Base-by-base conservation (phyloP, 2,888 invertebrate genomes). In the Epinotia bilunana region DNA sequence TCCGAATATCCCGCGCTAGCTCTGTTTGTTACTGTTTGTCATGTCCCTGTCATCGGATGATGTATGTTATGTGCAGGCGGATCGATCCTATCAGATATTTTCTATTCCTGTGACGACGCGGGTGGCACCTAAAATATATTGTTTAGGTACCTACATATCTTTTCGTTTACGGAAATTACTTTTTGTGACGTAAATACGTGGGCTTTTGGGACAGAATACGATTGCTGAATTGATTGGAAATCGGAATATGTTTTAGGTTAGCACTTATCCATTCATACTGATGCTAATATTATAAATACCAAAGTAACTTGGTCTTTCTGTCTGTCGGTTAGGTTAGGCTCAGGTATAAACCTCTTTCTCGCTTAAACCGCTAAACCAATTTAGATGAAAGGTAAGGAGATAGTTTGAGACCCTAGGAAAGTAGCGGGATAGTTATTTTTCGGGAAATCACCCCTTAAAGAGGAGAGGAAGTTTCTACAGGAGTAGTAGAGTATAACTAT, bases 71-170 rank as follows among this genome's bases (percentile, higher is more conserved):
- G 86, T 84, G 85, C 83, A 84, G 84, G 82, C 80, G 23, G 3
- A 28, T 28, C 81, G 80, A 83, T 81, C 77, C 83, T 88, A 87
- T 89, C 86, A 83, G 84, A 88, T 87, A 88, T 88, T 90, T 88
- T 87, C 90, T 90, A 90, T 90, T 90, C 90, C 84, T 88, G 89
- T 90, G 88, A 88, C 90, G 89, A 86, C 84, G 88, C 86, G 86
- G 87, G 88, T 87, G 90, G 89, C 84, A 82, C 83, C 78, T 84
- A 86, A 86, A 87, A 89, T 80, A 83, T 85, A 84, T 87, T 84
- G 86, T 87, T 87, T 84, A 84, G 84, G 84, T 86, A 86, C 23
- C 23, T 28, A 28, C 88, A 87, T 87, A 83, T 86, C 85, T 90
- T 88, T 86, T 87, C 86, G 85, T 88, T 88, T 86, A 84, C 78